phyloP scores from a whole-genome alignment of 2,797 vertebrate genomes.

The Otus scops region DNA sequence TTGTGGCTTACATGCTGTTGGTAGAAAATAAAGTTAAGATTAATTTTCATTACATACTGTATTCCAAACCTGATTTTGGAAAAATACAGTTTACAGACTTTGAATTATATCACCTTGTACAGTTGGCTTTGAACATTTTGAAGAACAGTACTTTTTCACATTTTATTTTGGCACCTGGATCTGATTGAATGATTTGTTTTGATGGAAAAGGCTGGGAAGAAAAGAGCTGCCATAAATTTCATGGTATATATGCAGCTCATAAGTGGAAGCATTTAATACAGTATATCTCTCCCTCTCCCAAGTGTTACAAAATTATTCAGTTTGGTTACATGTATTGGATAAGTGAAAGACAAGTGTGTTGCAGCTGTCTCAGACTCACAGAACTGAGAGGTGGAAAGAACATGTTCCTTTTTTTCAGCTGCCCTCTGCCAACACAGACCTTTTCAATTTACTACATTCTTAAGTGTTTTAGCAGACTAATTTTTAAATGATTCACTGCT shows the following conservation, averaged over 20 bases:
- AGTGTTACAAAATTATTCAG: background rate
- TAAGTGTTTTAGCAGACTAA: conserved; percentile 6
- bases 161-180: background rate
- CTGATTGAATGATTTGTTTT: background rate
- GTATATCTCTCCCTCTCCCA: background rate
- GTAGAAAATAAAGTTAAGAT: background rate
- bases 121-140: background rate
- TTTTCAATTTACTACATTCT: background rate
- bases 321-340: background rate
- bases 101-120: background rate
- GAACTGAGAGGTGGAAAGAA: background rate
- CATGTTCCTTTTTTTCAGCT: background rate
- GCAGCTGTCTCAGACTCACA: background rate
- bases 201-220: background rate
- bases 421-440: background rate
- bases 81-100: background rate
- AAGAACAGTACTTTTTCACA: background rate
- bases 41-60: background rate
- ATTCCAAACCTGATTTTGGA: background rate
- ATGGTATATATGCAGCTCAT: background rate
- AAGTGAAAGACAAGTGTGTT: background rate
- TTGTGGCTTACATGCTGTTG: background rate
- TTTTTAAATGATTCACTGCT: background rate
- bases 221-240: background rate
- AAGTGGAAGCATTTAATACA: background rate